These are phyloP conservation scores for Portunus trituberculatus DNA, from an alignment of 1,140 invertebrate species.

Conservation along the genomic window DNA sequence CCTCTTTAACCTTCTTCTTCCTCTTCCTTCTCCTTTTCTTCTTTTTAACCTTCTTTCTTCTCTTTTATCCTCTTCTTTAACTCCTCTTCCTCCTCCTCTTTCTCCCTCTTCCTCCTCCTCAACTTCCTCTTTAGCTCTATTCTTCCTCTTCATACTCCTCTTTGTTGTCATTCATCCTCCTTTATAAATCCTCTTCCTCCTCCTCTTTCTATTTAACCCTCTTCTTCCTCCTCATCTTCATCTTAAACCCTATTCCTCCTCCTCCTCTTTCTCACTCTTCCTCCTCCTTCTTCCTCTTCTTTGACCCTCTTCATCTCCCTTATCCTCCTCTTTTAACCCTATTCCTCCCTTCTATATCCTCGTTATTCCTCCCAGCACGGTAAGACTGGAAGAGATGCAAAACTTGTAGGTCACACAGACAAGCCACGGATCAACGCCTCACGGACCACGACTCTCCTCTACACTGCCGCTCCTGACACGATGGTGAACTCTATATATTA, in stretches of 20 bases:
- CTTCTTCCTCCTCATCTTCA: not conserved
- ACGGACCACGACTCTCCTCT: too few species aligned
- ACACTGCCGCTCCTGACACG: too few species aligned
- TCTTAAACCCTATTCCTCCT: not conserved
- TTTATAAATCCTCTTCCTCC: not conserved
- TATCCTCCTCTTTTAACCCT: not conserved
- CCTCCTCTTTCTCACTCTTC: not conserved
- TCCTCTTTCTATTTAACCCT: not conserved
- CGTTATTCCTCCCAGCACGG: too few species aligned
- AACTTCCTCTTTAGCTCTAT: not conserved
- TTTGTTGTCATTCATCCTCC: not conserved
- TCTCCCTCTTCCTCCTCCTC: not conserved
- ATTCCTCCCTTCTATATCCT: too few species aligned
- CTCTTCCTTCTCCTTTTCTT: not conserved
- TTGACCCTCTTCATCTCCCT: not conserved
- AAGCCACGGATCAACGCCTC: too few species aligned
- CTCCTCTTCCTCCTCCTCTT: not conserved
- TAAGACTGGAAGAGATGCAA: too few species aligned
- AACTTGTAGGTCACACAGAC: too few species aligned
- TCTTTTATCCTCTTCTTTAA: not conserved
- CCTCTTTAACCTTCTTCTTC: too few species aligned
- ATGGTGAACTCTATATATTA: too few species aligned
- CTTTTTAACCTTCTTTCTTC: not conserved
- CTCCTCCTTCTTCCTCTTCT: not conserved
- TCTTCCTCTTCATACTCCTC: not conserved